Conservation (phyloP, 2,797 vertebrate species). For the Garrulus glandarius region DNA sequence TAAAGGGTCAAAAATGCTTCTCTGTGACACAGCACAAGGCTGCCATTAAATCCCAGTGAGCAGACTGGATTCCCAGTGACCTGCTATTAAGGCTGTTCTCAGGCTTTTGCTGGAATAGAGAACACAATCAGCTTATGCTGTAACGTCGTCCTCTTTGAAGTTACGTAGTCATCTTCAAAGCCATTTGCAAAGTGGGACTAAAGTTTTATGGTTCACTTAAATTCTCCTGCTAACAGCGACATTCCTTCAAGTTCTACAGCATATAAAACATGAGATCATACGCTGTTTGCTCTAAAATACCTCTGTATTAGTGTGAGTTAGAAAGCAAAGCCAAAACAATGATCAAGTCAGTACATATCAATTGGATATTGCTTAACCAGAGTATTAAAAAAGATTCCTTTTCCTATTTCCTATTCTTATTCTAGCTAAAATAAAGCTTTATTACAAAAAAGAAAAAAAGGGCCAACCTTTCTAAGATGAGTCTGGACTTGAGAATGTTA, state of each 20-base stretch:
- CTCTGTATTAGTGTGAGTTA: neutral
- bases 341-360: neutral
- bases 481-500: neutral
- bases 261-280: neutral
- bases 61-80: neutral
- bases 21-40: neutral
- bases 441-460: neutral
- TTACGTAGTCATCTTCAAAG: neutral
- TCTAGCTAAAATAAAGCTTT: neutral
- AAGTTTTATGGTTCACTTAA: neutral
- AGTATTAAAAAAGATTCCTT: neutral
- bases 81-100: neutral
- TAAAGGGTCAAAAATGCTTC: neutral
- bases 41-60: neutral
- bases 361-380: neutral
- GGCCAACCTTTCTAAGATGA: neutral
- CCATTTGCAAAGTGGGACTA: neutral
- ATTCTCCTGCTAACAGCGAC: neutral
- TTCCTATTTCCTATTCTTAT: neutral
- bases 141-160: neutral
- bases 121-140: neutral
- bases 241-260: neutral
- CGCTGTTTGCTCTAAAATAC: neutral
- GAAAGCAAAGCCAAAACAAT: neutral
- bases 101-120: neutral